These are phyloP conservation scores for Belgica antarctica DNA, from an alignment of 2,888 invertebrate species.

Conservation along the genomic window DNA sequence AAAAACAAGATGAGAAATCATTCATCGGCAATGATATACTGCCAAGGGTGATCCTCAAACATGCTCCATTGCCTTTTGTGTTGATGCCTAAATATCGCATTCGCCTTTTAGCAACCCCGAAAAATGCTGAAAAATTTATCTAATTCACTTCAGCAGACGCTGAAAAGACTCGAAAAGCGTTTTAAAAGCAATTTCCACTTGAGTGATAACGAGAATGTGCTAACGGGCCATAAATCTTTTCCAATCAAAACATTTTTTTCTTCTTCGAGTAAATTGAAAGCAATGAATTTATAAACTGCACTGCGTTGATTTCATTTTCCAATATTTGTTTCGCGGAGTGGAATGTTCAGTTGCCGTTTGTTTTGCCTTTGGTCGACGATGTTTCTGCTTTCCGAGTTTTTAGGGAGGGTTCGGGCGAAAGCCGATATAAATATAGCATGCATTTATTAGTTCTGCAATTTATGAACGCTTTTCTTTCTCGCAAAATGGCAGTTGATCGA, in stretches of 20 bases:
- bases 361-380: background rate
- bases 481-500: constrained; percentile 40
- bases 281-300: constrained; percentile 35
- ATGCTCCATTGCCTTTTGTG: constrained; percentile 36
- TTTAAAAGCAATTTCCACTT: constrained; percentile 36
- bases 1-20: background rate
- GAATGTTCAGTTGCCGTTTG: background rate
- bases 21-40: background rate
- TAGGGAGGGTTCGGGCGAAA: constrained; percentile 25
- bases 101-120: background rate
- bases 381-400: no score
- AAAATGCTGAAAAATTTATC: constrained; percentile 8
- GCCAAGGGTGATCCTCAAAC: constrained; percentile 16
- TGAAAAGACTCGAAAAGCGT: background rate
- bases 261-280: constrained; percentile 25
- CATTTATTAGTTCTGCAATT: constrained; percentile 37
- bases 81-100: no score
- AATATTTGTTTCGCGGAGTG: background rate
- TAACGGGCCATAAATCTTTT: constrained; percentile 37
- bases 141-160: background rate
- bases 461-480: constrained; percentile 25
- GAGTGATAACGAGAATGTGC: constrained; percentile 17
- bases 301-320: no score
- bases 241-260: constrained; percentile 41
- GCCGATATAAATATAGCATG: background rate